Evolutionary conservation across 2,888 invertebrate genomes (phyloP).

Genomic region (Latrodectus hesperus): DNA sequence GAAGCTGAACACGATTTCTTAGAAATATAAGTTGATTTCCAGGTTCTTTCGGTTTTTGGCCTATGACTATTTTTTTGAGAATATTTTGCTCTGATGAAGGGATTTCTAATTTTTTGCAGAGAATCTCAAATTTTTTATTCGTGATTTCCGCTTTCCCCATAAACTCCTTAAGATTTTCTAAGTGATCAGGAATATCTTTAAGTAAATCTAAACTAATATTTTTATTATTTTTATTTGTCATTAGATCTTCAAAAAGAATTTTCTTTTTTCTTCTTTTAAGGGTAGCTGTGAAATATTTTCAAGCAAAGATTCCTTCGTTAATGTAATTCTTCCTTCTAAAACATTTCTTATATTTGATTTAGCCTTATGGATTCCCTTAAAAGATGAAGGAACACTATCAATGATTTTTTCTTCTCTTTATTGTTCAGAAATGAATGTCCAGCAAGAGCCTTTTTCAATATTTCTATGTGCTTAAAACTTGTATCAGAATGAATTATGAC

Average conservation of each 20-base stretch:
- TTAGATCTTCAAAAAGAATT: background rate
- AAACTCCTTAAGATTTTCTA: background rate
- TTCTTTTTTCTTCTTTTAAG: background rate
- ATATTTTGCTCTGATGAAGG: conserved; percentile 1
- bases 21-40: conserved; percentile 11
- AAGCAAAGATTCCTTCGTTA: background rate
- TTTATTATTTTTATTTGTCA: no score
- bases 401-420: conserved; percentile 15
- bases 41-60: background rate
- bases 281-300: conserved; percentile 1
- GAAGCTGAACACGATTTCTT: conserved; percentile 12
- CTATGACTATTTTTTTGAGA: conserved; percentile 12
- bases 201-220: background rate
- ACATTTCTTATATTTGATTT: conserved; percentile 13
- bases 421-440: conserved; percentile 19
- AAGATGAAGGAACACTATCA: background rate
- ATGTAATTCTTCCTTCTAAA: background rate
- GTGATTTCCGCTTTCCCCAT: conserved; percentile 13
- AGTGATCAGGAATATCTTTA: background rate
- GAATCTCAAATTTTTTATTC: background rate
- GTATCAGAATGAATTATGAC: background rate
- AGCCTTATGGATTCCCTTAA: background rate
- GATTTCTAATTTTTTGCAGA: conserved; percentile 26
- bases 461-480: background rate
- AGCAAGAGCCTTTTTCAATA: conserved; percentile 8